Evolutionary conservation across 2,113 vertebrate genomes (phyloP).

Genomic region (Festucalex cinctus): DNA sequence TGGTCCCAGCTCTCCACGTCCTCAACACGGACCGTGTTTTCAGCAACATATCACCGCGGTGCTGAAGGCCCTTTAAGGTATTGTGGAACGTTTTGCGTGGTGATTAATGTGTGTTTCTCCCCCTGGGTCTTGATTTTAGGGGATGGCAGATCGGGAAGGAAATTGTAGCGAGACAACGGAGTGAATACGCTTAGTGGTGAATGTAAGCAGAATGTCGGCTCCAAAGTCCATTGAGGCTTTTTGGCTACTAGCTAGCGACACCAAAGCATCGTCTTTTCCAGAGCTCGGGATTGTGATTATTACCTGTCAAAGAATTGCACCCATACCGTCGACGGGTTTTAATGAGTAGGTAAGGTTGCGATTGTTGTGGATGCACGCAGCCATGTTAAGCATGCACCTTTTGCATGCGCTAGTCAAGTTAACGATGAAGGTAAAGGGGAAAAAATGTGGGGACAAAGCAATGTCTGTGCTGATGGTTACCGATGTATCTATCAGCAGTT

Average conservation of each 20-base stretch:
- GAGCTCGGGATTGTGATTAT: not conserved
- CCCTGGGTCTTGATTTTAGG: slow-evolving; percentile 8
- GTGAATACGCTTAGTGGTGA: slow-evolving; percentile 43
- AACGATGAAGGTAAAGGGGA: slow-evolving; percentile 8
- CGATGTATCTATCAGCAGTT: slow-evolving; percentile 6
- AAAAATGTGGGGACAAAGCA: slow-evolving; percentile 10
- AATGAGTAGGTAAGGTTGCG: slow-evolving; percentile 6
- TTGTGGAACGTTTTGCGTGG: slow-evolving; percentile 34
- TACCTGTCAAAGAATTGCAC: slow-evolving; percentile 3
- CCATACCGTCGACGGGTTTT: slow-evolving; percentile 33
- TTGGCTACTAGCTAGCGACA: slow-evolving; percentile 59
- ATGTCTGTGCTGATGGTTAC: slow-evolving; percentile 23
- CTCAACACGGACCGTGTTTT: slow-evolving; percentile 84
- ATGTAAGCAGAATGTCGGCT: slow-evolving; percentile 46
- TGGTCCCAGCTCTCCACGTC: slow-evolving; percentile 96
- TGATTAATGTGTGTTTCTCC: slow-evolving; percentile 9
- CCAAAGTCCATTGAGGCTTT: slow-evolving; percentile 61
- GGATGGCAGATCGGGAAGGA: not conserved
- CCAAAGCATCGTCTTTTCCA: not conserved
- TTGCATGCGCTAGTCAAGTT: slow-evolving; percentile 21
- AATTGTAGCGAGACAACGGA: slow-evolving; percentile 41
- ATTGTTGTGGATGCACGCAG: slow-evolving; percentile 24
- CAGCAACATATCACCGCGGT: slow-evolving; percentile 79
- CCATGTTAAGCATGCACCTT: slow-evolving; percentile 19
- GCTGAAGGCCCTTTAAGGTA: slow-evolving; percentile 85